Conservation (phyloP, 2,113 vertebrate genomes). For the Rhynchomys soricoides region DNA sequence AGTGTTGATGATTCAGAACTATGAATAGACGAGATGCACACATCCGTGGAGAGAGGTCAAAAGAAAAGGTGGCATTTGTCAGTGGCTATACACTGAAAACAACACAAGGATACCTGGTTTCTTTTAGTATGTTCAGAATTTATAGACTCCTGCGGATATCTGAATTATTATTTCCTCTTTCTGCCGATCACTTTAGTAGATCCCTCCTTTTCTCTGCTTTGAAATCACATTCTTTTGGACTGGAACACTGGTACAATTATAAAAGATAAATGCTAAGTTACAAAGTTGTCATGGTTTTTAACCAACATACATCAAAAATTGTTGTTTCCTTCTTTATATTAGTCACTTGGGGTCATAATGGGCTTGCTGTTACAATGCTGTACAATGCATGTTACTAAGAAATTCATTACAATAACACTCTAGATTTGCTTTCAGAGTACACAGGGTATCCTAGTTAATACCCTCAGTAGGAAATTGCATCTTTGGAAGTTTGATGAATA, state of each 20-base stretch:
- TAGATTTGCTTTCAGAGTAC: not conserved
- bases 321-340: not conserved
- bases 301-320: not conserved
- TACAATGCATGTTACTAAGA: not conserved
- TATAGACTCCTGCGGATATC: no score
- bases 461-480: not conserved
- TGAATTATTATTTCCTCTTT: not conserved
- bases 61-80: not conserved
- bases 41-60: not conserved
- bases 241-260: not conserved
- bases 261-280: not conserved
- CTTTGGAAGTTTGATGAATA: not conserved
- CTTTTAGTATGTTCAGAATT: conserved; percentile 33
- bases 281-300: not conserved
- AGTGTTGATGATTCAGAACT: not conserved
- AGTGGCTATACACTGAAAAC: not conserved
- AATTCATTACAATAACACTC: not conserved
- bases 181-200: not conserved
- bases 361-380: not conserved
- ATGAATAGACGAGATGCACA: not conserved
- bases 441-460: not conserved
- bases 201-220: not conserved
- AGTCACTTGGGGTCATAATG: not conserved
- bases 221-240: not conserved
- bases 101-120: not conserved